Conservation (phyloP, 2,888 invertebrate species). For the Neuroscelio doddi region DNA sequence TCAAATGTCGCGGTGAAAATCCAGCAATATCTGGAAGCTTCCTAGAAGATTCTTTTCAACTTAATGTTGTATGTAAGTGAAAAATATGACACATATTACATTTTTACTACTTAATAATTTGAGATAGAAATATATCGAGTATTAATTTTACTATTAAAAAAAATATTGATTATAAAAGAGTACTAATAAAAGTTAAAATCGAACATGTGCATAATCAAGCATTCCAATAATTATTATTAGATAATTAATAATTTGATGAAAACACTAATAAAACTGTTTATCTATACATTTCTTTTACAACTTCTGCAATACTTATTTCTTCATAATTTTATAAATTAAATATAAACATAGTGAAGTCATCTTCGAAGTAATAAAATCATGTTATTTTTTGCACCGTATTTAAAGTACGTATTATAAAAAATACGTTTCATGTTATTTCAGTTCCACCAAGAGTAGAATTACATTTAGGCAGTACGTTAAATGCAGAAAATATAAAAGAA, state of each 20-base stretch:
- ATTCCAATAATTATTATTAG: neutral
- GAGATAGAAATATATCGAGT: too few species aligned
- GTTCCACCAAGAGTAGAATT: conserved; percentile 83
- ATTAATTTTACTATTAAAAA: neutral
- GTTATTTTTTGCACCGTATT: too few species aligned
- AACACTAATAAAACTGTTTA: too few species aligned
- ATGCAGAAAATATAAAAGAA: conserved; percentile 85
- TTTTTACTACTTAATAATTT: too few species aligned
- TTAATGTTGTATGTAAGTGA: conserved; percentile 93
- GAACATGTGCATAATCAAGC: neutral
- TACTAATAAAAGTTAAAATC: too few species aligned
- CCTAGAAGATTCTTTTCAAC: conserved; percentile 85
- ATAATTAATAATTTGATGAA: neutral
- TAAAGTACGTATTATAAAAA: too few species aligned
- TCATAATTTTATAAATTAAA: too few species aligned
- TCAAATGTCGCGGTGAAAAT: conserved; percentile 91
- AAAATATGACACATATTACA: too few species aligned
- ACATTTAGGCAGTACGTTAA: conserved; percentile 82
- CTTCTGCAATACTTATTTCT: too few species aligned
- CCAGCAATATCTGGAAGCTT: conserved; percentile 83
- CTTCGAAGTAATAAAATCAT: too few species aligned
- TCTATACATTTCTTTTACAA: too few species aligned
- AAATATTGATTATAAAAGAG: neutral
- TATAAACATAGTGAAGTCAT: too few species aligned
- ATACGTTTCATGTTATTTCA: conserved; percentile 64